Evolutionary conservation across 53 echinoderm and acorn worm species (phyloP).

Genomic region (Apostichopus leukothele): DNA sequence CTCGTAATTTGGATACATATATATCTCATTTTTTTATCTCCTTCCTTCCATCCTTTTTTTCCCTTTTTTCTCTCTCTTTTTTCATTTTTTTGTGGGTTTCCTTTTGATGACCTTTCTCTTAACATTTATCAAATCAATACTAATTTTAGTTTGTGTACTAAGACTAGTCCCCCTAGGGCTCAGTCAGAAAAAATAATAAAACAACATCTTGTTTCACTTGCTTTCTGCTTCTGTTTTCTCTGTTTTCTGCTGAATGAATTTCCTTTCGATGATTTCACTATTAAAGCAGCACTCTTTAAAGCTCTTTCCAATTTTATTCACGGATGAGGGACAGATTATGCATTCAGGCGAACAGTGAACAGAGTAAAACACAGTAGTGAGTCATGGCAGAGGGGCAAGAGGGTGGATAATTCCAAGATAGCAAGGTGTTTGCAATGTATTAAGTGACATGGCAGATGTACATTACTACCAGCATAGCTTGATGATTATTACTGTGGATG

Average conservation of each 20-base stretch:
- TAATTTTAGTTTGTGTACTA: neutral
- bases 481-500: no score
- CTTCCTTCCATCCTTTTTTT: no score
- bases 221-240: neutral
- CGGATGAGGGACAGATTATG: neutral
- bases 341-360: neutral
- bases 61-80: no score
- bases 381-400: neutral
- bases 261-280: neutral
- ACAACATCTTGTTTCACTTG: conserved; percentile 33
- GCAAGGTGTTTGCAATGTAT: neutral
- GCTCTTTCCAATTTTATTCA: neutral
- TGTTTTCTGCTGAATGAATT: neutral
- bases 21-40: no score
- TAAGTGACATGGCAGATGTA: no score
- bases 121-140: neutral
- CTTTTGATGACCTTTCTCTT: neutral
- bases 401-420: neutral
- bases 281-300: neutral
- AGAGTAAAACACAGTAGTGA: neutral
- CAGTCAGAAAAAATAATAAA: neutral
- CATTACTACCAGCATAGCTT: no score
- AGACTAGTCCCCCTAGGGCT: neutral
- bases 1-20: no score
- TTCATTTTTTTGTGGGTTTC: no score